Evolutionary conservation across 2,797 vertebrate genomes (phyloP).

Genomic region (Cetoscarus ocellatus): DNA sequence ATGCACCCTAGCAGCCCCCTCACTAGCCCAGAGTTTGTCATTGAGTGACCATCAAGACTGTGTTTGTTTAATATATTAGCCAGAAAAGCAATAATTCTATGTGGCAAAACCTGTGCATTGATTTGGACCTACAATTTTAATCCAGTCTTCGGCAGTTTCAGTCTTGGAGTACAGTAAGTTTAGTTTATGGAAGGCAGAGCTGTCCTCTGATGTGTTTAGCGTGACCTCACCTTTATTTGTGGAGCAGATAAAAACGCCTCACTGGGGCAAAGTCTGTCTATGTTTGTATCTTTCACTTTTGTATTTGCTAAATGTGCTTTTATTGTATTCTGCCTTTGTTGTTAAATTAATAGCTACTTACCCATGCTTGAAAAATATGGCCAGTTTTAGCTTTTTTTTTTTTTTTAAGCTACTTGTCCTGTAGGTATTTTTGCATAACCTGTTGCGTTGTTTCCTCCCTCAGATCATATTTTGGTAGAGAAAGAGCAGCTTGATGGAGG

Average conservation of each 20-base stretch:
- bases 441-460: neutral
- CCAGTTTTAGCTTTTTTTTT: no score
- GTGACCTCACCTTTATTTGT: slow-evolving; percentile 69
- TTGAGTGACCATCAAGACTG: neutral
- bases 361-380: no score
- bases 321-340: neutral
- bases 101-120: neutral
- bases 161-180: neutral
- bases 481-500: neutral
- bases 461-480: neutral
- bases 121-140: neutral
- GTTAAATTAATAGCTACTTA: no score
- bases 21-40: neutral
- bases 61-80: no score
- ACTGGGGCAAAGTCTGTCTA: slow-evolving; percentile 57
- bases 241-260: slow-evolving; percentile 38
- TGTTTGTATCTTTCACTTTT: slow-evolving; percentile 44
- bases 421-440: neutral
- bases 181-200: neutral
- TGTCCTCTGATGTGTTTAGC: slow-evolving; percentile 15
- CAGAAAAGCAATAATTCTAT: neutral
- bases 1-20: neutral
- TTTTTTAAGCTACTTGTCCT: no score
- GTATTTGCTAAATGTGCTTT: slow-evolving; percentile 15
- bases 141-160: neutral